Base-by-base conservation (phyloP, 2,113 vertebrate species). In the Elanus axillaris region DNA sequence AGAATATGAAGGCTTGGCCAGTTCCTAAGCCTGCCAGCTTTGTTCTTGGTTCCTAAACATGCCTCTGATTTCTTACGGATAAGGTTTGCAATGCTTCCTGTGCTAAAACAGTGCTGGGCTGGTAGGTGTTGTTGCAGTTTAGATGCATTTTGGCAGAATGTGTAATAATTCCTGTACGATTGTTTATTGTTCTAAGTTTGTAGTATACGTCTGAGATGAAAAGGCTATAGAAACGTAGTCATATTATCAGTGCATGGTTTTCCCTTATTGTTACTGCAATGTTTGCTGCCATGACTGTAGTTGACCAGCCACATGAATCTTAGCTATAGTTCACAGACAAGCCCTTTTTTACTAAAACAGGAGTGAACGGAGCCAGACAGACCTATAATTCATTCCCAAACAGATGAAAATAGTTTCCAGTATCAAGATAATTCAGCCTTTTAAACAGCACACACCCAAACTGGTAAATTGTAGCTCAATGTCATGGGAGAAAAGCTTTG, bases 351-450 rank as follows among this genome's bases (percentile, higher is more conserved):
- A 16, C 78, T 89, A 75, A 94, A 97, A 76, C 77, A 90, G 93
- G 94, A 96, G 86, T 13, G 47, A 69, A 84, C 0, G 8, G 86
- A 87, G 91, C 48, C 91, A 91, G 91, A 21, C 91, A 95, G 93
- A 94, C 91, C 91, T 95, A 82, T 95, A 97, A 94, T 97, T 97
- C 91, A 73, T 97, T 97, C 89, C 89, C 91, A 87, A 82, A 47
- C 38, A 94, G 91, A 89, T 94, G 91, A 95, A 97, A 97, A 97
- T 95, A 96, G 93, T 94, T 95, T 72, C 48, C 42, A 95, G 95
- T 96, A 95, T 95, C 93, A 86, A 91, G 88, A 97, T 93, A 96
- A 93, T 94, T 95, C 73, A 87, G 90, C 29, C 73, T 68, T 93
- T 93, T 94, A 94, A 94, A 85, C 95, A 79, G 86, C 73, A 94